These are phyloP conservation scores for Noctua janthina DNA, from an alignment of 2,888 invertebrate species.

Conservation along the genomic window DNA sequence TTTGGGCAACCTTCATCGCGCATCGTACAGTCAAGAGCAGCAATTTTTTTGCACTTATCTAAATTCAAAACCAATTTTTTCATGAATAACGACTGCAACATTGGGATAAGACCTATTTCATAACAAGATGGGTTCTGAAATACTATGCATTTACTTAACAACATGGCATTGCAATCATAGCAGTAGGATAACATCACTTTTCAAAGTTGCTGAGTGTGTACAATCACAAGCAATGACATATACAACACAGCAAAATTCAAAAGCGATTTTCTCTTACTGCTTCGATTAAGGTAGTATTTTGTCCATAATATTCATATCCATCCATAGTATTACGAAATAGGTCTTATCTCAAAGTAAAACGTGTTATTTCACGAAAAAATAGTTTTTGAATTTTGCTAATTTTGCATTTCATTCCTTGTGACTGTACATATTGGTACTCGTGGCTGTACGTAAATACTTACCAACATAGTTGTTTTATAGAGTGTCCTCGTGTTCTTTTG, in stretches of 20 bases:
- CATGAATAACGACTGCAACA: not conserved
- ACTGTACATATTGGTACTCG: not conserved
- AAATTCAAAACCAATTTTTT: not conserved
- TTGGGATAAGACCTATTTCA: not conserved
- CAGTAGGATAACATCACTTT: not conserved
- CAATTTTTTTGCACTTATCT: not conserved
- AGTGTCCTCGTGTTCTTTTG: constrained; percentile 51
- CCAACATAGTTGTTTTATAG: constrained; percentile 8
- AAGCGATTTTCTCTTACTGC: not conserved
- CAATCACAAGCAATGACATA: not conserved
- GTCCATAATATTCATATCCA: not conserved
- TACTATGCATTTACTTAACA: not conserved
- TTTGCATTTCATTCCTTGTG: not conserved
- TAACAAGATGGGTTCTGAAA: not conserved
- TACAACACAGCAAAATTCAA: not conserved
- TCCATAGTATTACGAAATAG: not conserved
- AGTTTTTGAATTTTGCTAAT: not conserved
- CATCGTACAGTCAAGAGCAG: not conserved
- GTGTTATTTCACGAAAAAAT: not conserved
- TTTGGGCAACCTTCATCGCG: not conserved
- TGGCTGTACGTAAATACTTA: not conserved
- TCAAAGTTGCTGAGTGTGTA: no score
- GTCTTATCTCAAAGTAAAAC: not conserved
- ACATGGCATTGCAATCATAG: not conserved
- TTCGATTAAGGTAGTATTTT: not conserved